These are phyloP conservation scores for Eucriotettix oculatus DNA, from an alignment of 2,888 invertebrate genomes.

Conservation along the genomic window DNA sequence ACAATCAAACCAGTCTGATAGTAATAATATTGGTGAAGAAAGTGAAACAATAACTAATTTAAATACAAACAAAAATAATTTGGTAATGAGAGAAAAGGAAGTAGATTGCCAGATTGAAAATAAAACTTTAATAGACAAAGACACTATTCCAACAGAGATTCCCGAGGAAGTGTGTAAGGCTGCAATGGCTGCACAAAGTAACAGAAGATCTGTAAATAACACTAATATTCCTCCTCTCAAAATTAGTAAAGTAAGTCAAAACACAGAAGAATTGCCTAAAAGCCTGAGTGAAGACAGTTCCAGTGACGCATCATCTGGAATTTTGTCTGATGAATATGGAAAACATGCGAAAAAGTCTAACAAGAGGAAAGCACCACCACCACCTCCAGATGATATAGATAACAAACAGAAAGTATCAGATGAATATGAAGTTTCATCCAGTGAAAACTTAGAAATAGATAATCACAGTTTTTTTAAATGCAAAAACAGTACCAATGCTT, in stretches of 20 bases:
- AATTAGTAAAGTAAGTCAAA: slow-evolving; percentile 13
- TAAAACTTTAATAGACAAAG: not conserved
- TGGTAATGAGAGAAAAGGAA: not conserved
- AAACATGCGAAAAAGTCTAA: slow-evolving; percentile 39
- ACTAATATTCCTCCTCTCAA: not conserved
- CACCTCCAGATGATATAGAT: slow-evolving; percentile 23
- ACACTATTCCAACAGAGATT: slow-evolving; percentile 44
- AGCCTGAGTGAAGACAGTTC: slow-evolving; percentile 20
- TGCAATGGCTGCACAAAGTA: slow-evolving; percentile 48
- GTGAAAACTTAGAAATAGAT: no score
- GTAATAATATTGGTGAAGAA: not conserved
- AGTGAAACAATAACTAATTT: slow-evolving; percentile 8
- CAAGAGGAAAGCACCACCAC: slow-evolving; percentile 57
- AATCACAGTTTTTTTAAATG: no score
- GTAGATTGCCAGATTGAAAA: no score
- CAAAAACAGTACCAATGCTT: no score
- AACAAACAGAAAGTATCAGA: no score
- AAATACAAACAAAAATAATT: not conserved
- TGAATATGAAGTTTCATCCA: no score
- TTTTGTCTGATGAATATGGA: slow-evolving; percentile 18
- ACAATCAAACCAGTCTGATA: not conserved
- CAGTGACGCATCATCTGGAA: slow-evolving; percentile 7
- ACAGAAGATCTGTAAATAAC: slow-evolving; percentile 36
- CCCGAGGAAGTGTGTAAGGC: slow-evolving; percentile 56
- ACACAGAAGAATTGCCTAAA: slow-evolving; percentile 9